These are phyloP conservation scores for Gymnocypris eckloni DNA, from an alignment of 2,797 vertebrate species.

Conservation along the genomic window DNA sequence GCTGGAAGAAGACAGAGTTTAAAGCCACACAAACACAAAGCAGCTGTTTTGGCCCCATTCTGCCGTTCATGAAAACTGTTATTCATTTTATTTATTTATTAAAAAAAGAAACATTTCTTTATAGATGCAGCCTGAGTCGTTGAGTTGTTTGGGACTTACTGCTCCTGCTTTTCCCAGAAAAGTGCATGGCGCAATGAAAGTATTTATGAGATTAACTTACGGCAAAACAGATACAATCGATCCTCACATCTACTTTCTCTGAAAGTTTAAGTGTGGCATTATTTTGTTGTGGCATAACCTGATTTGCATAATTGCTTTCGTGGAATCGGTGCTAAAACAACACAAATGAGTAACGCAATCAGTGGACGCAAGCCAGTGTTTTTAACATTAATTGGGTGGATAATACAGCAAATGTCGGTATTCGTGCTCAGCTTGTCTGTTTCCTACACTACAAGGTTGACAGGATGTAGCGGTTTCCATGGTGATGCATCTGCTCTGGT, in stretches of 20 bases:
- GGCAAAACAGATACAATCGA: conserved; percentile 1
- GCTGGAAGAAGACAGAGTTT: conserved; percentile 31
- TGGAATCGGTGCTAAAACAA: not conserved
- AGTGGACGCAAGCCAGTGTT: not conserved
- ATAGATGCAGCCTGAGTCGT: conserved; percentile 17
- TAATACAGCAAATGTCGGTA: conserved; percentile 9
- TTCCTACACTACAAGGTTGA: conserved; percentile 42
- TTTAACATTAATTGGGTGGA: not conserved
- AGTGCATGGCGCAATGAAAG: conserved; percentile 5
- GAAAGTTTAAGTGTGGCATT: not conserved
- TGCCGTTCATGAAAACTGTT: conserved; percentile 31
- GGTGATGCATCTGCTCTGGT: conserved; percentile 40
- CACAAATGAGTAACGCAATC: not conserved
- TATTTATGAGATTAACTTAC: conserved; percentile 29
- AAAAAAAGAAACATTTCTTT: conserved; percentile 12
- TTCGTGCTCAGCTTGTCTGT: conserved; percentile 30
- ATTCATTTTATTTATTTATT: conserved; percentile 38
- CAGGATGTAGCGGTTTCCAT: conserved; percentile 54
- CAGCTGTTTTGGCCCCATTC: conserved; percentile 43
- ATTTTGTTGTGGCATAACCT: not conserved
- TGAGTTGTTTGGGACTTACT: conserved; percentile 8
- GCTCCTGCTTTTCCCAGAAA: conserved; percentile 7
- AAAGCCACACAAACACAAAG: conserved; percentile 39
- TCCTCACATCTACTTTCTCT: not conserved
- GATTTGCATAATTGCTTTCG: not conserved